Base-by-base conservation (phyloP, 2,888 invertebrate species). In the Heterodera filipjevi region DNA sequence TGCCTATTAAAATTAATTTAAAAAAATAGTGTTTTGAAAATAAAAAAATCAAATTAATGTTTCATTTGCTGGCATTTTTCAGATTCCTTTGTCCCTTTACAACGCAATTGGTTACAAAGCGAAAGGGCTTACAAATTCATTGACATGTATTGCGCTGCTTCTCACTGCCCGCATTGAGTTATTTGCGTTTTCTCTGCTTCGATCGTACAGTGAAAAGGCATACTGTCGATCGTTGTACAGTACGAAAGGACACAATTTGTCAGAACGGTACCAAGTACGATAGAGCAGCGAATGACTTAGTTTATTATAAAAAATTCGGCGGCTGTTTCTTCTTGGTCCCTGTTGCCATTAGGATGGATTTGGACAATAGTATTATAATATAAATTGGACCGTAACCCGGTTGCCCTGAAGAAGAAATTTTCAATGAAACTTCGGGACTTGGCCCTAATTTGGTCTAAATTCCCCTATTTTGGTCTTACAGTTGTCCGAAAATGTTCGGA, bases 401-500 rank as follows among this genome's bases (percentile, higher is more conserved):
- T n/a, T n/a, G n/a, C n/a, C n/a, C n/a, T n/a, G n/a, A n/a, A n/a
- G n/a, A n/a, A n/a, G n/a, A n/a, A n/a, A n/a, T n/a, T n/a, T n/a
- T n/a, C n/a, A n/a, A n/a, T n/a, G n/a, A n/a, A n/a, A n/a, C n/a
- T n/a, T n/a, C 44, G 44, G 49, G 49, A 16, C 19, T 14, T 49
- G 49, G 14, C 49, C 49, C 14, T 49, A 16, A 16, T 14, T 19
- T 19, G 3, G 3, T 16, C 3, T 49, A 49, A 49, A 49, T 49
- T 3, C 16, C 16, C 49, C 3, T 16, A 14, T 49, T 14, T 49
- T 19, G 8, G 44, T 49, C 5, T 68, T 35, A 33, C 35, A 68
- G 33, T 68, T 68, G 68, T 68, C 68, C 22, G 68, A 68, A 35
- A 68, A 68, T 32, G 22, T 68, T 33, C 68, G 68, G 8, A 68